Conservation (phyloP, 2,113 vertebrate species). For the Crotalus tigris region DNA sequence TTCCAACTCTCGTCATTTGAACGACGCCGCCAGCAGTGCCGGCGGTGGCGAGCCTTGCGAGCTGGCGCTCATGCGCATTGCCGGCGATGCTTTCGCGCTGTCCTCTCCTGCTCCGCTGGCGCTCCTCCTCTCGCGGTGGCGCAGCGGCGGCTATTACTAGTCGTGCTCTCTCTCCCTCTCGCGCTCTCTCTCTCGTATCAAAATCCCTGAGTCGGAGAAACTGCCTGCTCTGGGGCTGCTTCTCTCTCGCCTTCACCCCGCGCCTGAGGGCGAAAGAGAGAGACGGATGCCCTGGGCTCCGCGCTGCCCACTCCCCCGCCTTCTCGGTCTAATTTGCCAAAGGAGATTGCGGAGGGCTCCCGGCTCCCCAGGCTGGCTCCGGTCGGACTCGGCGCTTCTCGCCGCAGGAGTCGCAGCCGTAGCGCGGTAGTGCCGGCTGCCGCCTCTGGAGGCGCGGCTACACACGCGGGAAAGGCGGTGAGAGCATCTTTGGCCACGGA, state of each 20-base stretch:
- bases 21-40: conserved; percentile 21
- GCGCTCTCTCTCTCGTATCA: background rate
- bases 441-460: background rate
- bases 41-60: background rate
- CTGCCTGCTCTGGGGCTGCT: background rate
- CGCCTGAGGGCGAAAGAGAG: background rate
- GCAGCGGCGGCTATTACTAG: background rate
- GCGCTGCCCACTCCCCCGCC: background rate
- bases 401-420: background rate
- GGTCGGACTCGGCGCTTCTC: background rate
- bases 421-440: background rate
- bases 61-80: conserved; percentile 32
- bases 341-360: background rate
- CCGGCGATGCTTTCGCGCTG: background rate
- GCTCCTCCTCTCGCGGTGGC: background rate
- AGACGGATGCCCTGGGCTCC: background rate
- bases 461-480: background rate
- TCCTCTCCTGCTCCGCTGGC: background rate
- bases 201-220: background rate
- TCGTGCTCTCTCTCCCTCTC: background rate
- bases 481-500: background rate
- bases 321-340: background rate
- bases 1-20: background rate
- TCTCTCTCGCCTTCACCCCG: background rate
- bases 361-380: background rate